Percentiles rank a stretch among this genome's conserved stretches.
phyloP scores from a whole-genome alignment of 30 jellyfish, hydroid and myxozoan species.

The Aurelia aurita region DNA sequence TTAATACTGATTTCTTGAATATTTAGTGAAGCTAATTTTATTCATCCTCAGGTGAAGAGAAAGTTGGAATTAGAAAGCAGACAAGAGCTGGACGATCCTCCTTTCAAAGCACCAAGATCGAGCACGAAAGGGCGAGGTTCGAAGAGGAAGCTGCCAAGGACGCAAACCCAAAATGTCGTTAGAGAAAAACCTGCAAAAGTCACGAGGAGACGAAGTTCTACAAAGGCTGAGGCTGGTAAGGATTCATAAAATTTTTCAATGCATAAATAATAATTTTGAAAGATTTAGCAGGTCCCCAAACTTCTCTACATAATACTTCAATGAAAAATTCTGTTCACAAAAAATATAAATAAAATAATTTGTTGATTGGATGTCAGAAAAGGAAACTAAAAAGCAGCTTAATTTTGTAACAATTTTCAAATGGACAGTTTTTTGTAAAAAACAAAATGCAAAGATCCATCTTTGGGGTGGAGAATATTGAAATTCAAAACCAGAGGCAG shows the following conservation, averaged over 20 bases:
- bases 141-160: slow-evolving; percentile 36
- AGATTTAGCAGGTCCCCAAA: too few relatives aligned
- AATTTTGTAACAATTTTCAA: too few relatives aligned
- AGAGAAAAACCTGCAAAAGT: slow-evolving; percentile 51
- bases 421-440: too few relatives aligned
- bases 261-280: too few relatives aligned
- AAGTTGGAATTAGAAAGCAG: slow-evolving; percentile 85
- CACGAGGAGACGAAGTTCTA: slow-evolving; percentile 44
- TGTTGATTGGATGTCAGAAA: too few relatives aligned
- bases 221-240: slow-evolving; percentile 41
- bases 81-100: slow-evolving; percentile 66
- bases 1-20: background rate
- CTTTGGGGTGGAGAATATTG: too few relatives aligned
- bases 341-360: too few relatives aligned
- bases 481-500: too few relatives aligned
- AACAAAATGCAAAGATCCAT: too few relatives aligned
- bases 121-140: slow-evolving; percentile 65
- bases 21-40: background rate
- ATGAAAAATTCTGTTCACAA: too few relatives aligned
- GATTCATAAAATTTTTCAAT: background rate
- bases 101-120: slow-evolving; percentile 85
- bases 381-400: too few relatives aligned
- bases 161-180: slow-evolving; percentile 28
- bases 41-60: slow-evolving; percentile 78
- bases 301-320: too few relatives aligned